Conservation (phyloP, 1,140 invertebrate genomes). For the Sycophaga agraensis region DNA sequence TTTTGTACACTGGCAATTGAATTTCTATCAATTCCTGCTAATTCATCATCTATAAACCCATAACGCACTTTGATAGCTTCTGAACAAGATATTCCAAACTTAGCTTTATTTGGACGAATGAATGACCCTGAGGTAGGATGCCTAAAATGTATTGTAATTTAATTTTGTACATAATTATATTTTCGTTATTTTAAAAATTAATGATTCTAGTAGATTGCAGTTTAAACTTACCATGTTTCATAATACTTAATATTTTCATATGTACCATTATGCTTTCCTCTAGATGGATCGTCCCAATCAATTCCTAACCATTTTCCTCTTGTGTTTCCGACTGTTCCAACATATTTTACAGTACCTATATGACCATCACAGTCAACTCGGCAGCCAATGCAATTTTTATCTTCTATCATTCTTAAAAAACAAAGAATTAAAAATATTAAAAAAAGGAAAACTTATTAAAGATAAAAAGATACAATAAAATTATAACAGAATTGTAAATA, state of each 20-base stretch:
- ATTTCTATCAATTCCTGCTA: slow-evolving; percentile 62
- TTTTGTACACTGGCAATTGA: slow-evolving; percentile 65
- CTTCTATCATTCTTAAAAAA: slow-evolving; percentile 49
- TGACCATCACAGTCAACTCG: slow-evolving; percentile 62
- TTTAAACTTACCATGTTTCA: slow-evolving; percentile 65
- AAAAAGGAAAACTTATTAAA: background rate
- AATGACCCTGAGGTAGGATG: slow-evolving; percentile 80
- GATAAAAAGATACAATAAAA: background rate
- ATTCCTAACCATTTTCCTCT: slow-evolving; percentile 81
- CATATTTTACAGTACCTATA: slow-evolving; percentile 62
- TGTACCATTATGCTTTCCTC: slow-evolving; percentile 89
- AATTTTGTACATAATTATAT: no score
- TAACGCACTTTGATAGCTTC: slow-evolving; percentile 75
- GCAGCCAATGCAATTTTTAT: slow-evolving; percentile 55
- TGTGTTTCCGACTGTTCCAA: slow-evolving; percentile 62
- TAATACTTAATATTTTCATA: slow-evolving; percentile 83
- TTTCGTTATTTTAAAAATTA: no score
- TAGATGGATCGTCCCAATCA: slow-evolving; percentile 85
- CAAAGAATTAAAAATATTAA: slow-evolving; percentile 4
- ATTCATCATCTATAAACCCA: slow-evolving; percentile 65
- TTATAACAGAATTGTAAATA: background rate
- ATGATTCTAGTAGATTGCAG: background rate
- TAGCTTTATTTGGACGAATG: slow-evolving; percentile 78
- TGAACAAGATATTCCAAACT: slow-evolving; percentile 68
- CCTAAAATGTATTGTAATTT: slow-evolving; percentile 38